Evolutionary conservation across 2,797 vertebrate species (phyloP).

Genomic region (Percopsis omiscomaycus): DNA sequence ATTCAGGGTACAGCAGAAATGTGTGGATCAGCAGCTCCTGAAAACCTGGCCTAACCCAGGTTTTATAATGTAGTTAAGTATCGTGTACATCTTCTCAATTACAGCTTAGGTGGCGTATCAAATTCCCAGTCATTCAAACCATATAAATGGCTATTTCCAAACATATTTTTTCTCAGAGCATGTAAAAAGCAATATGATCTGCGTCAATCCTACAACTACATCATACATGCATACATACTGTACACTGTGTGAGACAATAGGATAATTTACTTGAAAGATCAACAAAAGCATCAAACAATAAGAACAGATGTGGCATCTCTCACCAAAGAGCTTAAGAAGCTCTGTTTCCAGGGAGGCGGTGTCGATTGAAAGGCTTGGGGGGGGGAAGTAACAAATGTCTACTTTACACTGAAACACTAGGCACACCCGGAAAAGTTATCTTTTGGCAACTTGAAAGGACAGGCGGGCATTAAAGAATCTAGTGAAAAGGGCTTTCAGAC

Average conservation of each 20-base stretch:
- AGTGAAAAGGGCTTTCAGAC: constrained; percentile 68
- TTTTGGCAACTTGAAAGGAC: constrained; percentile 69
- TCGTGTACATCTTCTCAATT: constrained; percentile 35
- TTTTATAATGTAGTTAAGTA: constrained; percentile 33
- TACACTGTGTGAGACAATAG: constrained; percentile 4
- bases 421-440: constrained; percentile 71
- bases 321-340: constrained; percentile 38
- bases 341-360: constrained; percentile 31
- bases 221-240: background rate
- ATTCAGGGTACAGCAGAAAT: constrained; percentile 31
- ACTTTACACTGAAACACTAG: constrained; percentile 57
- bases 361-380: constrained; percentile 57
- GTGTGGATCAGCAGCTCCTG: constrained; percentile 25
- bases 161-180: constrained; percentile 11
- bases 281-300: constrained; percentile 22
- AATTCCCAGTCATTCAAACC: constrained; percentile 21
- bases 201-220: background rate
- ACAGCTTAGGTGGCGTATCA: constrained; percentile 19
- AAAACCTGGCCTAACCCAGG: constrained; percentile 48
- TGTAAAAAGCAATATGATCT: background rate
- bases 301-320: constrained; percentile 29
- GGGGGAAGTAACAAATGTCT: constrained; percentile 56
- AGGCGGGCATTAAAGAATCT: constrained; percentile 54
- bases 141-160: constrained; percentile 18
- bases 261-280: constrained; percentile 16